These are phyloP conservation scores for Idaea biselata DNA, from an alignment of 2,888 invertebrate genomes.

Conservation along the genomic window DNA sequence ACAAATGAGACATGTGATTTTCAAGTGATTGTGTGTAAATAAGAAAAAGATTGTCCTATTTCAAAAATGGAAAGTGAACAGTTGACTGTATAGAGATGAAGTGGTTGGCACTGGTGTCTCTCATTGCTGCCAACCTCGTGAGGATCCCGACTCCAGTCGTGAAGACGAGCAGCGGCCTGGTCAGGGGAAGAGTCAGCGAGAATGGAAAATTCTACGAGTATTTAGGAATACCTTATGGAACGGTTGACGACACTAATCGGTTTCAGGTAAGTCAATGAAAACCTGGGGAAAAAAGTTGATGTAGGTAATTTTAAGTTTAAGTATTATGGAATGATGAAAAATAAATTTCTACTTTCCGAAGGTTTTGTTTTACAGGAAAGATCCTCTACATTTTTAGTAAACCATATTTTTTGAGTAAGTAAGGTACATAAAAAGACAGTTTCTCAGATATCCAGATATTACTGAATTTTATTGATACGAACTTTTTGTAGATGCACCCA, in stretches of 20 bases:
- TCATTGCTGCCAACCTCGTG: slow-evolving; percentile 58
- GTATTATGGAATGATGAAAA: too few relatives aligned
- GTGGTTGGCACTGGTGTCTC: slow-evolving; percentile 58
- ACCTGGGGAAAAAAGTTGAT: too few relatives aligned
- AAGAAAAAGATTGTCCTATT: not conserved
- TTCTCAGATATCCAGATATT: too few relatives aligned
- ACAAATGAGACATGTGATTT: not conserved
- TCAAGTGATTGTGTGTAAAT: not conserved
- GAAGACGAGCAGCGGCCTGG: slow-evolving; percentile 47
- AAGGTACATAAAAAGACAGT: too few relatives aligned
- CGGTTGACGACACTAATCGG: slow-evolving; percentile 56
- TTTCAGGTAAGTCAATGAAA: slow-evolving; percentile 52
- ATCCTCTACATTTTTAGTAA: too few relatives aligned
- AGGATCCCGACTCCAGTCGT: slow-evolving; percentile 63
- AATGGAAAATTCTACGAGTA: slow-evolving; percentile 60
- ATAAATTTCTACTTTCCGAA: too few relatives aligned
- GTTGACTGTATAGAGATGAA: slow-evolving; percentile 42
- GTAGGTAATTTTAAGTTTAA: too few relatives aligned
- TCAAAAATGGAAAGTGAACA: not conserved
- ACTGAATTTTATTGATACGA: too few relatives aligned
- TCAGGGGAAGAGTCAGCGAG: slow-evolving; percentile 58
- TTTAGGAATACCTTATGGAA: slow-evolving; percentile 68
- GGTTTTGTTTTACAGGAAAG: too few relatives aligned
- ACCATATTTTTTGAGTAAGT: too few relatives aligned
- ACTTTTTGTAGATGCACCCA: too few relatives aligned